These are phyloP conservation scores for Tetranychus truncatus DNA, from an alignment of 2,888 invertebrate genomes.

Conservation along the genomic window DNA sequence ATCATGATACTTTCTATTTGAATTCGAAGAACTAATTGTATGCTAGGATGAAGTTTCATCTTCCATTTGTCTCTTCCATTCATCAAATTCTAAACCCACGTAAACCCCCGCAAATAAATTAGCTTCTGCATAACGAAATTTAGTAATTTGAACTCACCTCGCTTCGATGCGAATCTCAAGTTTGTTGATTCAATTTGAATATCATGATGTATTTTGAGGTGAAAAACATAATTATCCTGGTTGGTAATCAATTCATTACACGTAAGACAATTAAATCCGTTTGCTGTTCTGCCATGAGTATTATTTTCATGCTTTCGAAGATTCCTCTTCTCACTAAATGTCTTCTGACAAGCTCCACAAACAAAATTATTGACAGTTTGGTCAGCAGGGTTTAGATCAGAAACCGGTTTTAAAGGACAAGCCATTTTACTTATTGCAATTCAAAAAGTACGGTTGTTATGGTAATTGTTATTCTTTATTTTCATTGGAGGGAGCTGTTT, in stretches of 20 bases:
- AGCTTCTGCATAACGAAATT: no score
- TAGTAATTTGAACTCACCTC: background rate
- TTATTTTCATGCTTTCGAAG: background rate
- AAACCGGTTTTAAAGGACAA: no score
- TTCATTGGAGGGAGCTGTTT: no score
- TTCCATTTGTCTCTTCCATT: background rate
- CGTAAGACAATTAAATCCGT: background rate
- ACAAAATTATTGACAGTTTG: background rate
- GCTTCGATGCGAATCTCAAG: background rate
- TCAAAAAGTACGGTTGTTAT: no score
- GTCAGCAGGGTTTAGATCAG: no score
- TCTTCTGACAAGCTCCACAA: background rate
- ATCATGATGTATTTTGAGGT: background rate
- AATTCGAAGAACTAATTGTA: background rate
- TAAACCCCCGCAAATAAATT: background rate
- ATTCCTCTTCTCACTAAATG: background rate
- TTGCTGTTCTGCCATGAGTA: background rate
- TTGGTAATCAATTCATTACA: background rate
- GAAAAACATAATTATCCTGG: background rate
- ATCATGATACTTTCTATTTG: background rate
- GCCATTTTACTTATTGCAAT: no score
- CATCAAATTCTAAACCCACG: background rate
- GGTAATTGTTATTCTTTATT: no score
- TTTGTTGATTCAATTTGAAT: background rate
- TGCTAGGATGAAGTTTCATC: background rate